phyloP scores from a whole-genome alignment of 2,797 vertebrate species.

The Ptychadena robeensis region DNA sequence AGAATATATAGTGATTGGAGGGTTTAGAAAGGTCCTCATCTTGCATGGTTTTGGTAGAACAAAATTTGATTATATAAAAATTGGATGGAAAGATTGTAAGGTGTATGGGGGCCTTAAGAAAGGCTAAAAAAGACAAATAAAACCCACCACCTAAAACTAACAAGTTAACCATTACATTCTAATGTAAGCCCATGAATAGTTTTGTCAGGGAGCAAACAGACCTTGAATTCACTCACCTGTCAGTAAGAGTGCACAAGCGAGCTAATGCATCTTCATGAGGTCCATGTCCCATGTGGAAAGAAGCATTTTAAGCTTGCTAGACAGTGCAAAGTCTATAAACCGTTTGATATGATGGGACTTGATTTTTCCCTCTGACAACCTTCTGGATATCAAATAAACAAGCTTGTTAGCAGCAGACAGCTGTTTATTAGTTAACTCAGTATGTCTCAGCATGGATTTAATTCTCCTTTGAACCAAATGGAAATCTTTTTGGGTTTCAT shows the following conservation, averaged over 20 bases:
- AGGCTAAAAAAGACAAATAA: too few relatives aligned
- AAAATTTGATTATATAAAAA: too few relatives aligned
- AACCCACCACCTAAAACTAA: too few relatives aligned
- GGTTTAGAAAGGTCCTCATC: too few relatives aligned
- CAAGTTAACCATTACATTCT: too few relatives aligned
- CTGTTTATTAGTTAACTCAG: constrained; percentile 3
- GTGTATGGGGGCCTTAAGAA: too few relatives aligned
- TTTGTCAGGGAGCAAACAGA: neutral
- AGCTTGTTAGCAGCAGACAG: constrained; percentile 13
- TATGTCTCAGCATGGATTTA: neutral
- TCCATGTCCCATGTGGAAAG: constrained; percentile 32
- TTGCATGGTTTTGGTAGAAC: too few relatives aligned
- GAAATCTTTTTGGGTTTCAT: neutral
- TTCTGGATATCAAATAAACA: neutral
- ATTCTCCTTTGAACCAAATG: neutral
- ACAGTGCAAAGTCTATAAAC: constrained; percentile 33
- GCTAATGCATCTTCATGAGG: neutral
- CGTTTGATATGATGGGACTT: neutral
- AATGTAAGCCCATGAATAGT: too few relatives aligned
- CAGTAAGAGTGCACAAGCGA: neutral
- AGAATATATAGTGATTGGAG: too few relatives aligned
- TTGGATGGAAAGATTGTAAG: too few relatives aligned
- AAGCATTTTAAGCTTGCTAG: neutral
- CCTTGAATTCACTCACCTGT: neutral
- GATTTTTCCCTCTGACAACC: constrained; percentile 14